Conservation (phyloP, 2,113 vertebrate species). For the Morphnarchus princeps region DNA sequence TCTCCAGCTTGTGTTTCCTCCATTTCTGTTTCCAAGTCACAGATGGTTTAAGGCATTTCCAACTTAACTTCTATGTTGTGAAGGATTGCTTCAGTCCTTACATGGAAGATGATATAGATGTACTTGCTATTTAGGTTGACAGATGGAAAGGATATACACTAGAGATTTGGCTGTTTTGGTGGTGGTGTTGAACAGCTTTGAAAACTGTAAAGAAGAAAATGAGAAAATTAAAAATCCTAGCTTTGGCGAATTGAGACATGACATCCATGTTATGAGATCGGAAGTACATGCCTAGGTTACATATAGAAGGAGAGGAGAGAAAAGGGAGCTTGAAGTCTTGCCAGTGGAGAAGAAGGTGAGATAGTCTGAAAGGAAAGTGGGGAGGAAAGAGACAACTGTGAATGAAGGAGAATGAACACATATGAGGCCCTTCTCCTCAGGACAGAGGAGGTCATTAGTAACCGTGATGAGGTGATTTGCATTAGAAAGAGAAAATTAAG, state of each 20-base stretch:
- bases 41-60: constrained; percentile 4
- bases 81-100: not conserved
- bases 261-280: rapidly evolving
- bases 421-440: not conserved
- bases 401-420: not conserved
- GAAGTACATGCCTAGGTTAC: not conserved
- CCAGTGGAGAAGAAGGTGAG: not conserved
- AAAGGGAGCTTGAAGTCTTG: not conserved
- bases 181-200: not conserved
- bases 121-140: not conserved
- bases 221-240: not conserved
- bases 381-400: not conserved
- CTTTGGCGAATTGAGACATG: not conserved
- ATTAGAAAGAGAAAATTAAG: not conserved
- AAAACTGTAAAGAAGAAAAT: not conserved
- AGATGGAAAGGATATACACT: not conserved
- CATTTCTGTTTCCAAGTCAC: not conserved
- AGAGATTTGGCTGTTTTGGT: not conserved
- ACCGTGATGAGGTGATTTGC: not conserved
- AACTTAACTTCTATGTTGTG: not conserved
- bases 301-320: not conserved
- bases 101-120: not conserved
- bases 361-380: not conserved
- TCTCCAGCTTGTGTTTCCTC: not conserved
- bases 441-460: not conserved